These are phyloP conservation scores for Silurus asotus DNA, from an alignment of 2,113 vertebrate species.

Conservation along the genomic window DNA sequence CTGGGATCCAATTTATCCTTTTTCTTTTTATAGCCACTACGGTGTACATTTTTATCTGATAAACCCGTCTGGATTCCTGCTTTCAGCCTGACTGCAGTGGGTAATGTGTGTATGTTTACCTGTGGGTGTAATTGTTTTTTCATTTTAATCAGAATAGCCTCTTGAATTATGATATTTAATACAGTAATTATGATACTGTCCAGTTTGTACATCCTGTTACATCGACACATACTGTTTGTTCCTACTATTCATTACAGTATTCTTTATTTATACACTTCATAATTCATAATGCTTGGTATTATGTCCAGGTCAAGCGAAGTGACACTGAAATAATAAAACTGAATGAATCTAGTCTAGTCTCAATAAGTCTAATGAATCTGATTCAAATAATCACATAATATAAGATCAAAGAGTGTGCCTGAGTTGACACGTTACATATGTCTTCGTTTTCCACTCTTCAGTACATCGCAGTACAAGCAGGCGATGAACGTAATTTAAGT, in stretches of 20 bases:
- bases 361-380: background rate
- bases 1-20: conserved; percentile 68
- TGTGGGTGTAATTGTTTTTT: background rate
- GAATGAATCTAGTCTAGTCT: background rate
- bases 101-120: background rate
- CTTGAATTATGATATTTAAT: background rate
- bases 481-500: conserved; percentile 39
- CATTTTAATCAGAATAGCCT: background rate
- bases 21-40: conserved; percentile 56
- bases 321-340: background rate
- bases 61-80: background rate
- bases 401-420: background rate
- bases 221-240: background rate
- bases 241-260: background rate
- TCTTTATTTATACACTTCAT: background rate
- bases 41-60: conserved; percentile 54
- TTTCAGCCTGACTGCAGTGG: conserved; percentile 19
- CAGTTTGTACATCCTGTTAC: background rate
- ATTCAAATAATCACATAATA: background rate
- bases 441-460: background rate
- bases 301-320: background rate
- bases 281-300: no score
- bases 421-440: background rate
- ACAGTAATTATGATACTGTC: background rate
- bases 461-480: background rate